These are phyloP conservation scores for Epinotia brunnichana DNA, from an alignment of 2,888 invertebrate genomes.

Conservation along the genomic window DNA sequence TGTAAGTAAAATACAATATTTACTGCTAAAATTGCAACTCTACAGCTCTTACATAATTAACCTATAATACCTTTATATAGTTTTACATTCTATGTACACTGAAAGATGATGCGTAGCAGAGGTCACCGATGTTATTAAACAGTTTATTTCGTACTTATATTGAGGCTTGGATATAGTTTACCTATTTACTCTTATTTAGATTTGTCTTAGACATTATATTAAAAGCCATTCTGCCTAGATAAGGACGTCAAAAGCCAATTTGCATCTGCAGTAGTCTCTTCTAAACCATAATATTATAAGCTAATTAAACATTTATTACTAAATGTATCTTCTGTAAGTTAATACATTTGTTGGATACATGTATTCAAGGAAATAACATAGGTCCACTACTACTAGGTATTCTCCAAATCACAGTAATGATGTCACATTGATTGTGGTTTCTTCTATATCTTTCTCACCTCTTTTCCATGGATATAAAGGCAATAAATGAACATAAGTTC, in stretches of 20 bases:
- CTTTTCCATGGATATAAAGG: too few relatives aligned
- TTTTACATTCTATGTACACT: conserved; percentile 38
- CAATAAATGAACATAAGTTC: too few relatives aligned
- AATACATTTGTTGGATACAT: too few relatives aligned
- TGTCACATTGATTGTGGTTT: too few relatives aligned
- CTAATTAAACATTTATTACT: background rate
- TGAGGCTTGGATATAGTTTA: background rate
- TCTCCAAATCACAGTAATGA: too few relatives aligned
- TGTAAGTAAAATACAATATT: conserved; percentile 80
- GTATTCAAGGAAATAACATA: too few relatives aligned
- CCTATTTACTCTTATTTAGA: background rate
- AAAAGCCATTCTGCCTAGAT: conserved; percentile 5
- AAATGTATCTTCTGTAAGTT: background rate
- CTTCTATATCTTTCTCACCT: too few relatives aligned
- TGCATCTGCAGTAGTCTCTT: background rate
- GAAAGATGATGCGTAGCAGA: conserved; percentile 37
- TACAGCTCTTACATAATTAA: conserved; percentile 78
- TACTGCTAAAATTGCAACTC: conserved; percentile 45
- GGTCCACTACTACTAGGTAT: too few relatives aligned
- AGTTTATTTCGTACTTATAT: background rate
- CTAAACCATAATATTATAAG: background rate
- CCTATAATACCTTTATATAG: conserved; percentile 56
- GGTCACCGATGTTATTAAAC: conserved; percentile 35
- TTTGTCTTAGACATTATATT: background rate
- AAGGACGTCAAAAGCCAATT: conserved; percentile 9